Base-by-base conservation (phyloP, 2,113 vertebrate species). In the Mus spicilegus region DNA sequence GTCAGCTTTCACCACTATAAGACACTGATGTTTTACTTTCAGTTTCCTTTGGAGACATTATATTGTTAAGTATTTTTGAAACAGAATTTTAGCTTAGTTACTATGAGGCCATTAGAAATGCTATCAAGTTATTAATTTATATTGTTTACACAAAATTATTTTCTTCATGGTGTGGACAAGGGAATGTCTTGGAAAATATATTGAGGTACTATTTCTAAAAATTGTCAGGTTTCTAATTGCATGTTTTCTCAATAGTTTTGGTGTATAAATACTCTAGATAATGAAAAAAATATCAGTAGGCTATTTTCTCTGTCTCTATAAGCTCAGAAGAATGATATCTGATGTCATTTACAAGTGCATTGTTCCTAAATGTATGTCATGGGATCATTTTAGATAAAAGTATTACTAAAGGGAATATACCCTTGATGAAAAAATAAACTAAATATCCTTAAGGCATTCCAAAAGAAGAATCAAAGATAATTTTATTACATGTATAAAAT, bases 361-460 rank as follows among this genome's bases (percentile, higher is more conserved):
- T 96, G 69, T 95, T 96, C 49, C 87, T 24, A 72, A 84, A 54
- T 82, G 91, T 90, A 95, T 95, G 95, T 56, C 51, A 69, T 87
- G 67, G 20, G 39, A 90, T 96, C 22, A 51, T 69, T 82, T 65
- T 91, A 69, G 65, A 90, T 90, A 63, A 92, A 13, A 67, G 54
- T 84, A 58, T 93, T 91, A 84, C 36, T 86, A 56, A 78, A 69
- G 19, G 30, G 20, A 13, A 80, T 58, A 84, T 30, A 61, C 33
- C 65, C 82, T 92, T 63, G 90, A 87, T 72, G 22, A 72, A 95
- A 95, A 90, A 67, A 63, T 42, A 81, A n/a, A 63, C 82, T 91
- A 46, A 75, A 30, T 73, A 86, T 78, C 4, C 87, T 90, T 92
- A 73, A 58, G 26, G 4, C 3, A 85, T 93, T 87, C 49, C 16